Evolutionary conservation across 1,140 invertebrate genomes (phyloP), one percentile per base, ranked within the genome.

Genomic region (Heliconius melpomene): DNA sequence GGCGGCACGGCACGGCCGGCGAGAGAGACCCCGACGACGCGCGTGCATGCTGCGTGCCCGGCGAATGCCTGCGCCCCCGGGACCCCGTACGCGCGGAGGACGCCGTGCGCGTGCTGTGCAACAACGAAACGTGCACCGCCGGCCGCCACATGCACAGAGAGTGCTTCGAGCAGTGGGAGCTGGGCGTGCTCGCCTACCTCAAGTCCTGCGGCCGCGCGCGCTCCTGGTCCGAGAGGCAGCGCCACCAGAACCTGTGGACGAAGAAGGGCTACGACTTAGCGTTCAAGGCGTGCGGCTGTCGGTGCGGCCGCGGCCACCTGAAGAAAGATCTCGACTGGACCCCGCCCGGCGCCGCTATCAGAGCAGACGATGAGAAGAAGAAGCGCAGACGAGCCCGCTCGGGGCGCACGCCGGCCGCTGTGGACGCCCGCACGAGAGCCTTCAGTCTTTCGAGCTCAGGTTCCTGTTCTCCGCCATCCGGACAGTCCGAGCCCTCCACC

Each of bases 221-320:
- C 23, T 98, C 97, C 75, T 99, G 98, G 98, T 98, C 98, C 36
- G 98, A 99, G 90, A 96, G 98, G 72, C 98, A 99, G 93, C 96
- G 98, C 23, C 96, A 98, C 83, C 98, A 99, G 94, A 99, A 99
- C 91, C 94, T 99, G 77, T 99, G 98, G 98, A 99, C 98, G 57
- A 99, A 99, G 94, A 99, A 99, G 93, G 98, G 98, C 18, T 99
- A 99, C 95, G 98, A 99, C 92, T 94, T 99, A 89, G 98, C 98
- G 1, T 98, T 97, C 90, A 98, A 98, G 90, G 97, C 98, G 70
- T 98, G 98, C 96, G 96, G 97, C 84, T 97, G 98, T 95, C 96
- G 97, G 86, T 97, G 98, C 94, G 97, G 97, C 0, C 95, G 98
- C 8, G 98, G 98, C 1, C 98, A 99, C 90, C 91, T 99, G 75